Base-by-base conservation (phyloP, 2,113 vertebrate species). In the Halichoeres trimaculatus region DNA sequence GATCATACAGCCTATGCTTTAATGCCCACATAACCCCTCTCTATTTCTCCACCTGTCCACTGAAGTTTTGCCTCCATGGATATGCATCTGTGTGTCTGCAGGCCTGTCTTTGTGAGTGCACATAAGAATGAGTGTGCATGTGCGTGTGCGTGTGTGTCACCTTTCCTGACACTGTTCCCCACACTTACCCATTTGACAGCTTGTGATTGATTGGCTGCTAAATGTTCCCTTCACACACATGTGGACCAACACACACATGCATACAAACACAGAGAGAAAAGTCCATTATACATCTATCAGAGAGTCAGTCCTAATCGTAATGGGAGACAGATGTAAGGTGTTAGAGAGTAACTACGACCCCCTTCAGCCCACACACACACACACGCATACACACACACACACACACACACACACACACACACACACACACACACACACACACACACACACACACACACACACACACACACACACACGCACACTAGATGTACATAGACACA, bases 131-230 rank as follows among this genome's bases (percentile, higher is more conserved):
- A n/a, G 30, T 30, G 6, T 3, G 3, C 17, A 9, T 19, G 30
- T 14, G 54, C 3, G 63, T 58, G 26, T 11, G 19, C 2, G 48
- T 74, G 71, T 19, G 36, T 66, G 72, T 86, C 83, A 88, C 85
- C 81, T 86, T 78, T 90, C 66, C 81, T 51, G 85, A 88, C 83
- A 86, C 77, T 47, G 83, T 91, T 89, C 74, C 80, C 83, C 56
- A 80, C 74, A 80, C 79, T 83, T 90, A 81, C 63, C 77, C 77
- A 67, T 80, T 72, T 88, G 90, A 84, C 88, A 90, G 77, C 74
- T 51, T 0, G 24, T 90, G 88, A 91, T 90, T 81, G 88, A 91
- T 90, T 79, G 83, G 81, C 84, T 89, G 80, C 73, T 83, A 86
- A 90, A 83, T 77, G 76, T 67, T 78, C 43, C 85, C 47, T 81